Evolutionary conservation across 1,140 invertebrate species (phyloP), one percentile per base, ranked within the genome.

Genomic region (Drosophila teissieri): DNA sequence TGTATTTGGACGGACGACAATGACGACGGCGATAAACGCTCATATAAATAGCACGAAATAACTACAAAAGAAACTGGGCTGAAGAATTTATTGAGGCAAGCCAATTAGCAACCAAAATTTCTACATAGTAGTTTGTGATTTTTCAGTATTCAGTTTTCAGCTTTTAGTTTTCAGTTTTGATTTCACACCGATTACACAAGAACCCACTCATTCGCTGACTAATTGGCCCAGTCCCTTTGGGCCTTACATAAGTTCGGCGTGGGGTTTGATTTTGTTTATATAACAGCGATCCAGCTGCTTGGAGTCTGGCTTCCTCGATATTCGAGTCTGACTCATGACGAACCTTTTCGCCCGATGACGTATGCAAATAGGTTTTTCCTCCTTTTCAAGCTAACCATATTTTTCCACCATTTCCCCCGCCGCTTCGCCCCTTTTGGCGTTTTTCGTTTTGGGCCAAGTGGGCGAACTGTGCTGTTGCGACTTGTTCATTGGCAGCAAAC

Each of bases 1-100:
- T 67, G 56, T 65, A 39, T 61, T 53, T 53, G 51, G 22, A 31
- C 6, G 58, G 58, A 31, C 57, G 19, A 57, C 55, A 57, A 46
- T 57, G 55, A 57, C 54, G 48, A 56, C 37, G 60, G 62, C 70
- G 61, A 80, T 83, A 84, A 83, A 83, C 52, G 44, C 45, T 57
- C 57, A 24, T 58, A 80, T 48, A 65, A 65, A 76, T 77, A 56
- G 37, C 64, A 4, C 37, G 36, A 55, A 37, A 39, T 14, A 62
- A 63, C 22, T 24, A 24, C 22, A 64, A 64, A 27, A 36, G 22
- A 36, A 42, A 58, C 27, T 44, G n/a, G 62, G 55, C 22, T 39
- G 27, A 70, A 56, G 60, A 80, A 76, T 78, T 78, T 77, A 77
- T 49, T 60, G 22, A 60, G 37, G 37, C 58, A 73, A 70, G 67